A percentile compares a stretch with the other conserved stretches of the same genome.
Evolutionary conservation across 2,797 vertebrate species (phyloP).

Genomic region (Tympanoctomys barrerae): DNA sequence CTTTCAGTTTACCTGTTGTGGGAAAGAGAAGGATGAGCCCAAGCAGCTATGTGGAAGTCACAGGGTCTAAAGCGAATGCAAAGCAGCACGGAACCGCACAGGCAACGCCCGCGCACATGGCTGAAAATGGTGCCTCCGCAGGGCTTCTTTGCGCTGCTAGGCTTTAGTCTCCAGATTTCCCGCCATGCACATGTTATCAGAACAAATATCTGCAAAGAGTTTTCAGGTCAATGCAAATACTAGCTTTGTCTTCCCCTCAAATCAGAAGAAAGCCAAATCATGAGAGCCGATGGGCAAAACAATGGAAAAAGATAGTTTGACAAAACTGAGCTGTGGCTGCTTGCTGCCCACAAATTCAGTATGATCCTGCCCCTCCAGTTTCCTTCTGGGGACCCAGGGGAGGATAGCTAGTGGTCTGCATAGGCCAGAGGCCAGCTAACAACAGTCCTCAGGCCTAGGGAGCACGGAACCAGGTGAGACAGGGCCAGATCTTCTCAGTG

Average conservation of each 20-base stretch:
- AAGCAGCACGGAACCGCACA: not conserved
- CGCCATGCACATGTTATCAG: rapidly evolving
- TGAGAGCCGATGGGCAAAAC: rapidly evolving
- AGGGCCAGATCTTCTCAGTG: not conserved
- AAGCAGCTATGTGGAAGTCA: not conserved
- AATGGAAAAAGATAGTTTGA: not conserved
- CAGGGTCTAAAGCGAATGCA: not conserved
- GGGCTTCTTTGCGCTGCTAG: not conserved
- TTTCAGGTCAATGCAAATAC: not conserved
- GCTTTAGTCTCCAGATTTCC: rapidly evolving
- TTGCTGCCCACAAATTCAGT: rapidly evolving
- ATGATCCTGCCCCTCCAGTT: rapidly evolving
- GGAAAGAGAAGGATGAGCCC: not conserved
- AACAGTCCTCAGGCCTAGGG: not conserved
- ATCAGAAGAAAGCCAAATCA: rapidly evolving
- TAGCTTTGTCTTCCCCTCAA: not conserved
- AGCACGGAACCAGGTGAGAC: not conserved
- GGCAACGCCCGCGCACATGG: not conserved
- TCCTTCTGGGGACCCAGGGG: not conserved
- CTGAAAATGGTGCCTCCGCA: not conserved
- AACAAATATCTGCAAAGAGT: not conserved
- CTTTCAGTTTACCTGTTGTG: not conserved
- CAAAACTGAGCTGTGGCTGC: not conserved
- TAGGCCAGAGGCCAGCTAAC: not conserved
- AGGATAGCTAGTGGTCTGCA: not conserved